These are phyloP conservation scores for Gandaritis pyraliata DNA, from an alignment of 2,888 invertebrate species.

Conservation along the genomic window DNA sequence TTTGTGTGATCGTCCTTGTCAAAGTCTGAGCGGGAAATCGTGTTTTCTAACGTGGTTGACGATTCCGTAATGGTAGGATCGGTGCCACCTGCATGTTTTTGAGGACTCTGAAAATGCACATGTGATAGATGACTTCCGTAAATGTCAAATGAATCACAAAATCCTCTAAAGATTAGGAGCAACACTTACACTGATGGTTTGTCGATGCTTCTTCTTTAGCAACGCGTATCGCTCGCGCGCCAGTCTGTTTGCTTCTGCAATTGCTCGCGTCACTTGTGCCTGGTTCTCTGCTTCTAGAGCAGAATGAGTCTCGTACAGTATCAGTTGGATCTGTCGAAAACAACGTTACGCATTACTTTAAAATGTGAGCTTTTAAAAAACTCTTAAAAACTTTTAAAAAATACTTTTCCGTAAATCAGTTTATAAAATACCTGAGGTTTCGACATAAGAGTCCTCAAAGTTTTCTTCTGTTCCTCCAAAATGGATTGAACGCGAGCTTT, in stretches of 20 bases:
- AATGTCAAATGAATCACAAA: background rate
- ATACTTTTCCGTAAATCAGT: background rate
- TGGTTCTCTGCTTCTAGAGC: constrained; percentile 89
- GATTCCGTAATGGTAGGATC: constrained; percentile 55
- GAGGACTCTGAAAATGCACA: constrained; percentile 55
- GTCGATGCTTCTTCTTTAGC: constrained; percentile 65
- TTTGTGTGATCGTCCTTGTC: constrained; percentile 53
- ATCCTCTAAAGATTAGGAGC: background rate
- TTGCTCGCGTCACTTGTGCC: constrained; percentile 87
- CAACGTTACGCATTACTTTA: background rate
- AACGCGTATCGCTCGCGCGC: constrained; percentile 88
- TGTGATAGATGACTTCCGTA: background rate
- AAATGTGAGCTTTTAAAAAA: too few relatives aligned
- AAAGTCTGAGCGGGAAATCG: constrained; percentile 52
- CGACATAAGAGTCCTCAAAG: constrained; percentile 89
- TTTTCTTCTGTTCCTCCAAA: constrained; percentile 90
- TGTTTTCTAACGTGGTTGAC: constrained; percentile 53
- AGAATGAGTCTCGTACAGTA: constrained; percentile 93
- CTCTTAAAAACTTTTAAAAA: too few relatives aligned
- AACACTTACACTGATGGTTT: constrained; percentile 46
- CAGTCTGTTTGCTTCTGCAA: constrained; percentile 88
- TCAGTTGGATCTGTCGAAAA: constrained; percentile 87
- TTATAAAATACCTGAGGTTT: constrained; percentile 86
- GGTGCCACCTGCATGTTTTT: constrained; percentile 52
- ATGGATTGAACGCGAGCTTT: constrained; percentile 86